Evolutionary conservation across 2,113 vertebrate genomes (phyloP).

Genomic region (Saimiri boliviensis): DNA sequence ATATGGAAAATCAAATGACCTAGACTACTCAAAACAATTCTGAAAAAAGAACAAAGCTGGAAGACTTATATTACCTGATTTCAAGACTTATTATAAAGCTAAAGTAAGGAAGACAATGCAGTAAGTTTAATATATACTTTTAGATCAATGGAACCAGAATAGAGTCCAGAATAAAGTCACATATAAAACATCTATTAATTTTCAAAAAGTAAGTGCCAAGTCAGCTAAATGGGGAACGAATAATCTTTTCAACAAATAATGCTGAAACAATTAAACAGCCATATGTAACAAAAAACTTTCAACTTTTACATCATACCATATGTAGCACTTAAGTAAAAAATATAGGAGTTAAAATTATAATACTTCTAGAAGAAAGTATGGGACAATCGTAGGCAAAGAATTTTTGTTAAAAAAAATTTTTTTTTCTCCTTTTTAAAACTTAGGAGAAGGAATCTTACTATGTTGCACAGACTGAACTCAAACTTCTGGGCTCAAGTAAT

Average conservation of each 20-base stretch:
- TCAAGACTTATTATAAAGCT: background rate
- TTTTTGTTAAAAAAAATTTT: background rate
- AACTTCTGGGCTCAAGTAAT: background rate
- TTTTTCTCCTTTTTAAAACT: background rate
- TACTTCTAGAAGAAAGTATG: background rate
- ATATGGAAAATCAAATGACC: background rate
- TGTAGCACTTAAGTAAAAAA: background rate
- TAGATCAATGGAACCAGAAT: background rate
- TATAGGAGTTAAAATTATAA: background rate
- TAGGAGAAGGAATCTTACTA: background rate
- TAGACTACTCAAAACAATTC: background rate
- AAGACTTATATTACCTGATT: background rate
- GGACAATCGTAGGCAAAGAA: background rate
- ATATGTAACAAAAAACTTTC: background rate
- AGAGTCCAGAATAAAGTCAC: background rate
- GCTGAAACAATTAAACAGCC: background rate
- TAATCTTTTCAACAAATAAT: background rate
- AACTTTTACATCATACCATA: background rate
- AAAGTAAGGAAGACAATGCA: background rate
- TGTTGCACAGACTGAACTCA: background rate
- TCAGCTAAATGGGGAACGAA: background rate
- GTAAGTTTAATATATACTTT: background rate
- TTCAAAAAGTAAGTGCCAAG: background rate
- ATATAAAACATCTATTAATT: background rate
- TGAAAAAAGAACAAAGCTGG: background rate